phyloP scores from a whole-genome alignment of 2,113 vertebrate species.

The Calyptommatus sinebrachiatus region DNA sequence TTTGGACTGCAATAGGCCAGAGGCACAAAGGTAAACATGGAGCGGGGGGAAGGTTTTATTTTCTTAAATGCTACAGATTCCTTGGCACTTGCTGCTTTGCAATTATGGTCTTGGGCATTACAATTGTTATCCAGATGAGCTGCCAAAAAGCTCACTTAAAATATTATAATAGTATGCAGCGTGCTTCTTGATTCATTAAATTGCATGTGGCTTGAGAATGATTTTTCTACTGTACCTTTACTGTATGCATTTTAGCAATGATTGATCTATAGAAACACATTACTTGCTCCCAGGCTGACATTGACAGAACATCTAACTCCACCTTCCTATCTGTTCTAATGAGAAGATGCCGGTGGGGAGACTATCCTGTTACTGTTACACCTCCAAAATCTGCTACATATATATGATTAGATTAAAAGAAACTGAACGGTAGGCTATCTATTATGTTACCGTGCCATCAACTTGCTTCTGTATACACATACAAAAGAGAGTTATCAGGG shows the following conservation, averaged over 20 bases:
- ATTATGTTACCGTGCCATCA: slow-evolving; percentile 62
- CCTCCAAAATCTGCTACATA: slow-evolving; percentile 43
- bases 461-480: slow-evolving; percentile 41
- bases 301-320: slow-evolving; percentile 40
- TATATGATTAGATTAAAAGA: slow-evolving; percentile 58
- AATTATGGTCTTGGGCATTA: slow-evolving; percentile 17
- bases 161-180: slow-evolving; percentile 3
- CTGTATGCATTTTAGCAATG: slow-evolving; percentile 23
- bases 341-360: slow-evolving; percentile 38
- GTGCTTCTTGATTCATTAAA: background rate
- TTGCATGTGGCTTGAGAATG: background rate
- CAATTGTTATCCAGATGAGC: background rate
- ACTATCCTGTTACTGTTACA: slow-evolving; percentile 60
- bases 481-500: slow-evolving; percentile 44
- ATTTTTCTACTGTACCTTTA: slow-evolving; percentile 36
- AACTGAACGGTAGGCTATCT: slow-evolving; percentile 63
- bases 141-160: slow-evolving; percentile 42
- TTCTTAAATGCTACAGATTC: background rate
- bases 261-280: slow-evolving; percentile 39
- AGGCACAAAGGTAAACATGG: slow-evolving; percentile 44
- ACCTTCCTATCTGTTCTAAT: slow-evolving; percentile 67
- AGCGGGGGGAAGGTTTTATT: slow-evolving; percentile 23
- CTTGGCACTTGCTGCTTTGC: background rate
- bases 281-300: slow-evolving; percentile 46
- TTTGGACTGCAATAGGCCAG: slow-evolving; percentile 40